Evolutionary conservation across 2,888 invertebrate genomes (phyloP), one percentile per base, ranked within the genome.

Genomic region (Therioaphis trifolii): DNA sequence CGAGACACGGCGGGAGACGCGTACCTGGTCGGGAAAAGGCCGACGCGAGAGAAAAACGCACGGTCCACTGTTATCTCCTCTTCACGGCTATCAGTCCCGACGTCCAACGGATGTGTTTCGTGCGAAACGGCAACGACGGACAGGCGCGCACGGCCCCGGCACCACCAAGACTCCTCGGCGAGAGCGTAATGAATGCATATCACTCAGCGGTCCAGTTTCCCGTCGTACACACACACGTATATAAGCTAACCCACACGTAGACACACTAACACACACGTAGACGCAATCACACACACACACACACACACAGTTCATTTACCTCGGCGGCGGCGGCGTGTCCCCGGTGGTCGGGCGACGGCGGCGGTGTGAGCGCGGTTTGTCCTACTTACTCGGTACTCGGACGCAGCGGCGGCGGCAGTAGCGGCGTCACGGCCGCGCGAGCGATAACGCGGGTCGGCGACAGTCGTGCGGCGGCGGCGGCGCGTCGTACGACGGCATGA

Each of bases 221-320:
- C 40, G 24, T 69, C 35, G 35, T 35, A 35, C 35, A 35, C 35
- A 35, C 35, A 35, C 35, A 35, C 35, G 7, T 7, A 35, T 7
- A 35, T 7, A 35, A n/a, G n/a, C 7, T 35, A 5, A 7, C 75
- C 3, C 35, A 35, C 7, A 35, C 35, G 35, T 35, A 35, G 4
- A 35, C 35, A 35, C 35, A 35, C 7, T 35, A 5, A 7, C 75
- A 35, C 35, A 35, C 7, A 35, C 35, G 35, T 35, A 35, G 7
- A 35, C 35, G 7, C 35, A 35, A n/a, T n/a, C 46, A 76, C 76
- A 27, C 76, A 46, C 52, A 21, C 49, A 49, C 49, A 49, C 49
- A 49, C 58, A 21, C 69, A 27, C 66, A 63, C 82, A 82, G 82
- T 82, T 82, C 82, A 29, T 82, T 82, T 82, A 82, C 82, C 82